These are phyloP conservation scores for Polypterus senegalus DNA, from an alignment of 2,113 vertebrate genomes.

Conservation along the genomic window DNA sequence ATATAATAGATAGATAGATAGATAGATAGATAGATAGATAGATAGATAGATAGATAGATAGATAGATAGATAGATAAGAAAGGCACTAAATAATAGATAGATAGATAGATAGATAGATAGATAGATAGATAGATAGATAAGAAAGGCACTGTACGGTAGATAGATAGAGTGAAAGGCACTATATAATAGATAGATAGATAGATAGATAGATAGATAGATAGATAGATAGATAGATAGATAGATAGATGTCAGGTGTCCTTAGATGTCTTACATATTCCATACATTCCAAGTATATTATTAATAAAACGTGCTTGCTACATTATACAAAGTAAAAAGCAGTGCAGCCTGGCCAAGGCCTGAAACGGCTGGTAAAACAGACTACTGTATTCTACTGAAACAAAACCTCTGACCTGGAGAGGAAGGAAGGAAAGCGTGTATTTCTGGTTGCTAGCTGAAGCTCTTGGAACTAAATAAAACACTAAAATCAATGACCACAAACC, in stretches of 20 bases:
- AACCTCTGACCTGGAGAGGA: background rate
- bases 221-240: too few species aligned
- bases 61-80: too few species aligned
- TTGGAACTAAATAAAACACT: slow-evolving; percentile 17
- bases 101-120: background rate
- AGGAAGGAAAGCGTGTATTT: slow-evolving; percentile 14
- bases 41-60: background rate
- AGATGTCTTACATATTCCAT: too few species aligned
- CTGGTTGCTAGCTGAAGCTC: slow-evolving; percentile 1
- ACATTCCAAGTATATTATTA: too few species aligned
- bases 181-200: too few species aligned
- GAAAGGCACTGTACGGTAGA: too few species aligned
- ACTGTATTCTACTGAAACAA: slow-evolving; percentile 14
- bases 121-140: slow-evolving; percentile 2
- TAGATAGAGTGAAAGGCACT: too few species aligned
- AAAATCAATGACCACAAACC: slow-evolving; percentile 19
- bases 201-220: background rate
- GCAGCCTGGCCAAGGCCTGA: background rate
- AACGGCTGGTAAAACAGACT: slow-evolving; percentile 11
- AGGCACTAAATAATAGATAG: background rate
- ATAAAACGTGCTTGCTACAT: too few species aligned
- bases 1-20: background rate
- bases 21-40: background rate
- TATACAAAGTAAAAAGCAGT: too few species aligned
- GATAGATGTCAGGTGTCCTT: too few species aligned